These are phyloP conservation scores for Aurelia aurita complex sp. Pacific DNA, from an alignment of 30 jellyfish, hydroid and myxozoan species.

Conservation along the genomic window DNA sequence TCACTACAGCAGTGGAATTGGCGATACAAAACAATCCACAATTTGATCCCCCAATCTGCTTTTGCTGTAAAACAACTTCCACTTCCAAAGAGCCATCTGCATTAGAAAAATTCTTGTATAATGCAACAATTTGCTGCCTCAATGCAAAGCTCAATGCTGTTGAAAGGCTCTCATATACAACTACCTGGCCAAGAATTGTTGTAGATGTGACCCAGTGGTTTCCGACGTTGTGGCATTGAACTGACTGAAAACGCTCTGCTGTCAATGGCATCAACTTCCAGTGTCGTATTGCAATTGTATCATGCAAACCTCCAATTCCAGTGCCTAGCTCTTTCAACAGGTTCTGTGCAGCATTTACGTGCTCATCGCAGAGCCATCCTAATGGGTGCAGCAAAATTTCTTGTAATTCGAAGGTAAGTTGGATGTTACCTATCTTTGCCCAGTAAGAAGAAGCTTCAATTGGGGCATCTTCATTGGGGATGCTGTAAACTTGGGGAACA, in stretches of 20 bases:
- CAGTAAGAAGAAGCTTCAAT: conserved; percentile 15
- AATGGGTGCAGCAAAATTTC: not conserved
- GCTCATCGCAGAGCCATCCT: conserved; percentile 50
- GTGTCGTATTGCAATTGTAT: conserved; percentile 12
- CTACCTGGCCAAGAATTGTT: conserved; percentile 18
- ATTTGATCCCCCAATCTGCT: conserved; percentile 17
- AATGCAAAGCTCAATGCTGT: conserved; percentile 6
- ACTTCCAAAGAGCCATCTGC: conserved; percentile 28
- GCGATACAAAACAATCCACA: conserved; percentile 41
- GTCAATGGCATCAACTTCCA: not conserved
- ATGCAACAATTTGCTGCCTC: conserved; percentile 13
- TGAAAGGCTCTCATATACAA: conserved; percentile 39
- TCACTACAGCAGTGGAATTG: conserved; percentile 21
- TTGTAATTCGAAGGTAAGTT: not conserved
- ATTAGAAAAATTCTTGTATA: conserved; percentile 10
- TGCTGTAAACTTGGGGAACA: too few species aligned
- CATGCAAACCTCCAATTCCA: conserved; percentile 13
- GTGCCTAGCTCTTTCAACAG: conserved; percentile 4
- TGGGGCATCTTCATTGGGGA: too few species aligned
- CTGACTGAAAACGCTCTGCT: not conserved
- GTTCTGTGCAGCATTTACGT: conserved; percentile 41
- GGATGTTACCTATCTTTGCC: conserved; percentile 7
- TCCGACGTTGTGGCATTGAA: conserved; percentile 49
- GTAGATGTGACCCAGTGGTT: conserved; percentile 46
- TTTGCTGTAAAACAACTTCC: conserved; percentile 29